Base-by-base conservation (phyloP, 2,797 vertebrate genomes). In the Argentina silus region DNA sequence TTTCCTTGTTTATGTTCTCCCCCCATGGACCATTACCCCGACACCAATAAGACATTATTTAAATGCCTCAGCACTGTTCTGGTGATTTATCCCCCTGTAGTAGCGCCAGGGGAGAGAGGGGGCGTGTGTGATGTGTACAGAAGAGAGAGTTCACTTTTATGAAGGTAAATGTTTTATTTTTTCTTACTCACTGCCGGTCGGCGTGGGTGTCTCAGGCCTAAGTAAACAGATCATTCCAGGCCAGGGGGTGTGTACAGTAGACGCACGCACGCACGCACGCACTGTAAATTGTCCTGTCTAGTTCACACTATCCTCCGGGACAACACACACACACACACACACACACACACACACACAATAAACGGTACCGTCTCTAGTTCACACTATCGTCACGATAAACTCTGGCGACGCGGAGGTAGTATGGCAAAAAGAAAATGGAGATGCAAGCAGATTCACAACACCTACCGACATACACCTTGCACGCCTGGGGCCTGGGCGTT, bases 181-280 rank as follows among this genome's bases (percentile, higher is more conserved):
- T 45, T 66, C 51, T 63, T 55, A 47, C 48, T 50, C 60, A 55
- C 72, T 75, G 83, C 76, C 77, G 64, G 67, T 78, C 77, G 64
- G 67, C 8, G 2, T 9, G 61, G 51, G 76, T 73, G 71, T 81
- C n/a, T 19, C 45, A 77, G 65, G 53, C 66, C 56, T 78, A 15
- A 27, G 53, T 81, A 78, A 82, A 82, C 68, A 78, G 67, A 84
- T 81, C 36, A 77, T 45, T 70, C 62, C 69, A 79, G 80, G 85
- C 17, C 12, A 44, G 19, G 43, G 12, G 44, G 48, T 8, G 14
- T 66, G 23, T 81, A 81, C 81, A 61, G 45, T 77, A 77, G 4
- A 36, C 69, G 48, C 44, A 56, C 68, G 67, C 69, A 73, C 23
- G 69, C 68, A 1, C 50, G 50, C 50, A 3, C 50, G 1, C 11